Evolutionary conservation across 2,888 invertebrate genomes (phyloP).

Genomic region (Lasioglossum pauxillum): DNA sequence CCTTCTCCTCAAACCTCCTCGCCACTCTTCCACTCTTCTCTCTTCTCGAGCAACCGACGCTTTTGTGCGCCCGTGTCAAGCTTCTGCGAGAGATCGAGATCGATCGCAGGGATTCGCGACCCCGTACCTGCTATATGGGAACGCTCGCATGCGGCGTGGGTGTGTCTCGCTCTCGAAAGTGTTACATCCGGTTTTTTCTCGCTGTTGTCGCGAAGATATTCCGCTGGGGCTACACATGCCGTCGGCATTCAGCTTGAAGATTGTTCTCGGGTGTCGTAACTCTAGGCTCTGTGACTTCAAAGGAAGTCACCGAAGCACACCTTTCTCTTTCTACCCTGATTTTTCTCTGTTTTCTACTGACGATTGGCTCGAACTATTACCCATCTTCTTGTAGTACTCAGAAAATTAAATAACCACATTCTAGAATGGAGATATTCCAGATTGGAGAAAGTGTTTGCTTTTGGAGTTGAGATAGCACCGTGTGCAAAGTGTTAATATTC

Average conservation of each 20-base stretch:
- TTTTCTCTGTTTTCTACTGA: not conserved
- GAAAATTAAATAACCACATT: too few species aligned
- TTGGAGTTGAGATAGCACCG: not conserved
- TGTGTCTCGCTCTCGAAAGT: not conserved
- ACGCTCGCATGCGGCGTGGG: constrained; percentile 1
- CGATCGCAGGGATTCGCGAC: constrained; percentile 42
- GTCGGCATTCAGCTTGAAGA: not conserved
- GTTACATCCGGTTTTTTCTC: not conserved
- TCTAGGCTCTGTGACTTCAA: not conserved
- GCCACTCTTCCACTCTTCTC: not conserved
- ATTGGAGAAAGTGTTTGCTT: not conserved
- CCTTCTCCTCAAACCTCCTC: not conserved
- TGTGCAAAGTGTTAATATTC: not conserved
- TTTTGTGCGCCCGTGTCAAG: constrained; percentile 54
- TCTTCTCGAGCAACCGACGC: constrained; percentile 13
- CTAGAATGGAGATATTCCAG: not conserved
- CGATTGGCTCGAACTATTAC: not conserved
- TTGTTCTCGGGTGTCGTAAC: not conserved
- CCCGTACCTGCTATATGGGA: constrained; percentile 32
- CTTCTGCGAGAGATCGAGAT: constrained; percentile 52
- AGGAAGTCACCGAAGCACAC: not conserved
- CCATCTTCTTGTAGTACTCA: too few species aligned
- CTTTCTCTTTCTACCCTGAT: not conserved
- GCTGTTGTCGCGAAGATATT: not conserved
- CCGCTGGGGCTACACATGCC: not conserved